Percentiles rank a stretch among this genome's conserved stretches.
Evolutionary conservation across 2,113 vertebrate species (phyloP).

Genomic region (Oplegnathus fasciatus): DNA sequence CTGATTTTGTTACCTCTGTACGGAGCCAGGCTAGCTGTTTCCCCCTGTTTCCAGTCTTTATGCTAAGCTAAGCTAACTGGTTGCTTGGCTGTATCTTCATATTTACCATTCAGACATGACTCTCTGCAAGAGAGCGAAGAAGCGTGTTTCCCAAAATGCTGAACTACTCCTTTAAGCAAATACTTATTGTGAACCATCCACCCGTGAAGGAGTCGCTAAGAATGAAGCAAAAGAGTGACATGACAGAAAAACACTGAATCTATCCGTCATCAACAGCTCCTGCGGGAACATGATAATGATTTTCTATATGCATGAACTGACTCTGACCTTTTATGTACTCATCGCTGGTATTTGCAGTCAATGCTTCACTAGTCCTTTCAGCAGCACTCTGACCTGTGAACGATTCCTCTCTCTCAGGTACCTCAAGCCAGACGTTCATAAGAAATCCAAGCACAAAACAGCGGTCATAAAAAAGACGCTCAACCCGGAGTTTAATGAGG

Average conservation of each 20-base stretch:
- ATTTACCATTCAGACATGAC: too few relatives aligned
- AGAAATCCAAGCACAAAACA: constrained; percentile 95
- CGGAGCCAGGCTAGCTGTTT: not conserved
- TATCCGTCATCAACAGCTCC: not conserved
- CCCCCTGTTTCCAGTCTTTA: not conserved
- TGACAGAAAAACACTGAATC: not conserved
- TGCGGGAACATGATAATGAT: not conserved
- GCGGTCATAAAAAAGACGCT: constrained; percentile 92
- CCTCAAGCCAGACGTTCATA: constrained; percentile 91
- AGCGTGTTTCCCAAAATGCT: not conserved
- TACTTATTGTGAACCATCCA: not conserved
- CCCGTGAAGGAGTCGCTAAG: not conserved
- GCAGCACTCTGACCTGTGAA: not conserved
- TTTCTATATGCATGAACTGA: constrained; percentile 9
- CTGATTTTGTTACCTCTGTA: too few relatives aligned
- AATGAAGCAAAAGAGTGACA: constrained; percentile 7
- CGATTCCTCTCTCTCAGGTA: constrained; percentile 83
- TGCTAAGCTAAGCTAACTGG: not conserved
- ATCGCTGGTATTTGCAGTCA: constrained; percentile 6
- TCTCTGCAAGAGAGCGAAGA: not conserved
- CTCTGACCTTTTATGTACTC: constrained; percentile 16
- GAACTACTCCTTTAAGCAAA: not conserved
- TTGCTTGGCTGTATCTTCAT: not conserved
- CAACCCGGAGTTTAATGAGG: constrained; percentile 94
- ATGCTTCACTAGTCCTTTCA: not conserved